A percentile compares a stretch with the other conserved stretches of the same genome.
phyloP scores from a whole-genome alignment of 2,113 vertebrate species.

The Holacanthus passer region DNA sequence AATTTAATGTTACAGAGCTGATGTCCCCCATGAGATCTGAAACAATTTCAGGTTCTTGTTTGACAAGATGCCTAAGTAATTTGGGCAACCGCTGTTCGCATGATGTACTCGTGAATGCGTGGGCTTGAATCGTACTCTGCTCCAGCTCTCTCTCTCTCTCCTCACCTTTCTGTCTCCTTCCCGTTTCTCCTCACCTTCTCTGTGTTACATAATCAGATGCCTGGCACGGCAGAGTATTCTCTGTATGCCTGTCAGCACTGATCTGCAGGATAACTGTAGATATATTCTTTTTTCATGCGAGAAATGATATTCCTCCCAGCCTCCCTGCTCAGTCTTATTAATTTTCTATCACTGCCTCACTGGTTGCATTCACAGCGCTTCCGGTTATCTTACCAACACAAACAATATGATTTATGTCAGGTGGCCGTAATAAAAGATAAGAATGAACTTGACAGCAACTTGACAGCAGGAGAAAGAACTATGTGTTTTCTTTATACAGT shows the following conservation, averaged over 20 bases:
- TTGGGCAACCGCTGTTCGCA: neutral
- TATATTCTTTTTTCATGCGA: slow-evolving; percentile 30
- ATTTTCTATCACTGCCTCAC: slow-evolving; percentile 14
- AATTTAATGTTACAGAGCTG: slow-evolving; percentile 17
- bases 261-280: slow-evolving; percentile 26
- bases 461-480: neutral
- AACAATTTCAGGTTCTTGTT: slow-evolving; percentile 30
- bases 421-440: neutral
- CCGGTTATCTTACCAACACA: slow-evolving; percentile 7
- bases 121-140: neutral
- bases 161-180: slow-evolving; percentile 1
- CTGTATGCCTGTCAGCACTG: slow-evolving; percentile 42
- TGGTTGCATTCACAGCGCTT: slow-evolving; percentile 1
- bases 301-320: neutral
- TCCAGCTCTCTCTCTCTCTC: slow-evolving; percentile 8
- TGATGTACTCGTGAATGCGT: neutral
- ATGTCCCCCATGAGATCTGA: neutral
- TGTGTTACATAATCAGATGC: slow-evolving; percentile 11
- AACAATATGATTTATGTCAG: slow-evolving; percentile 15
- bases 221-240: slow-evolving; percentile 12
- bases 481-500: neutral
- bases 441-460: slow-evolving; percentile 3
- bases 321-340: slow-evolving; percentile 27
- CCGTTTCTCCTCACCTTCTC: slow-evolving; percentile 18
- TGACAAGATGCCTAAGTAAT: neutral